A percentile compares a stretch with the other conserved stretches of the same genome.
Evolutionary conservation across 2,113 vertebrate species (phyloP).

Genomic region (Syrmaticus mikado): DNA sequence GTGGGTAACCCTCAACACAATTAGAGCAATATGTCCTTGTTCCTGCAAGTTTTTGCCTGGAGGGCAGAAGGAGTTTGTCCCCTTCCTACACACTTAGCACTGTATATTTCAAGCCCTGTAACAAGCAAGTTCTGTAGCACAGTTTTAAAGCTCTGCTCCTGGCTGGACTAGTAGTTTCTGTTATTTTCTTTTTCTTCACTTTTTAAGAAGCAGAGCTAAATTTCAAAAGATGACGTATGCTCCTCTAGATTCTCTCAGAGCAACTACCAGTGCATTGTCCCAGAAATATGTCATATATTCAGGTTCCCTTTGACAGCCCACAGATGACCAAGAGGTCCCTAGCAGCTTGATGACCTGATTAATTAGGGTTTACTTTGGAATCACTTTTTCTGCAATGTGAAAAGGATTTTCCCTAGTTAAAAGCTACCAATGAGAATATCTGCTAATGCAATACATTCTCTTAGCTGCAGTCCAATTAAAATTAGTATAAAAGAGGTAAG

Average conservation of each 20-base stretch:
- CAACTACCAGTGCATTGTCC: not conserved
- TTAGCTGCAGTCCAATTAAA: not conserved
- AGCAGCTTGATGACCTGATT: not conserved
- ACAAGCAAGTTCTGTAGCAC: not conserved
- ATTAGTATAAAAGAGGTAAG: not conserved
- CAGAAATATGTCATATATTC: not conserved
- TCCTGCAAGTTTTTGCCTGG: not conserved
- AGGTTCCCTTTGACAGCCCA: not conserved
- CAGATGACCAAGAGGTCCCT: not conserved
- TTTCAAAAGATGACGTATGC: not conserved
- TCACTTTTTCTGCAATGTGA: not conserved
- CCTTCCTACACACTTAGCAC: not conserved
- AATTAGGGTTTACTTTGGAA: not conserved
- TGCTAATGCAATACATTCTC: not conserved
- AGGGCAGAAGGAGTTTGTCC: not conserved
- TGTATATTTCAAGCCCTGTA: not conserved
- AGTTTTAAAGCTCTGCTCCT: not conserved
- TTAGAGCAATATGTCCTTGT: not conserved
- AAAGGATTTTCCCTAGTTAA: not conserved
- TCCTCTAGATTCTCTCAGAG: not conserved
- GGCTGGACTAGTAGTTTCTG: not conserved
- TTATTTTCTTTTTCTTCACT: not conserved
- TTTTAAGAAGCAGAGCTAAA: not conserved
- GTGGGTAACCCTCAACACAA: not conserved
- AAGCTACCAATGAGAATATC: not conserved